phyloP scores from a whole-genome alignment of 1,140 invertebrate genomes.

The Pectinophora gossypiella region DNA sequence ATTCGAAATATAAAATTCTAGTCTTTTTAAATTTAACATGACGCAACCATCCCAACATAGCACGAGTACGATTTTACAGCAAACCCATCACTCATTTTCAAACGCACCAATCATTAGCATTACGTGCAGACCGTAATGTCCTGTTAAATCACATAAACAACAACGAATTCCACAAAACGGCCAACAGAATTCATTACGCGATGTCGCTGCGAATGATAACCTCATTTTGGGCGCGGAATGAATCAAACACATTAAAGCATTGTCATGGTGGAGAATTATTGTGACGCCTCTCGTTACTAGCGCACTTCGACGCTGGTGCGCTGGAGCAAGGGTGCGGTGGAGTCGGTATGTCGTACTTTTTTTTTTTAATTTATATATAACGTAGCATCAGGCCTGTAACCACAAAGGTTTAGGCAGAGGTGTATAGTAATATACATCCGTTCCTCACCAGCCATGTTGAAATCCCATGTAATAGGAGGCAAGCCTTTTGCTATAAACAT shows the following conservation, averaged over 20 bases:
- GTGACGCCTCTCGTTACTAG: slow-evolving; percentile 63
- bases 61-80: too few relatives aligned
- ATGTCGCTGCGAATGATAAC: slow-evolving; percentile 64
- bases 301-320: slow-evolving; percentile 46
- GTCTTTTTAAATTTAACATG: too few relatives aligned
- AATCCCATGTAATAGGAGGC: too few relatives aligned
- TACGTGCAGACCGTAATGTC: neutral
- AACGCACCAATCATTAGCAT: slow-evolving; percentile 1
- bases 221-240: slow-evolving; percentile 64
- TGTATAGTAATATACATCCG: too few relatives aligned
- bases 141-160: slow-evolving; percentile 4
- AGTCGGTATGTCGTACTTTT: slow-evolving; percentile 17
- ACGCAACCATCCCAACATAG: too few relatives aligned
- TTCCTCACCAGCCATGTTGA: too few relatives aligned
- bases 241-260: slow-evolving; percentile 72
- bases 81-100: neutral
- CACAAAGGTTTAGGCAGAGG: too few relatives aligned
- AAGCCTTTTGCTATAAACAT: too few relatives aligned
- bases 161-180: neutral
- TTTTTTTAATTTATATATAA: too few relatives aligned
- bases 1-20: too few relatives aligned
- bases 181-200: slow-evolving; percentile 48
- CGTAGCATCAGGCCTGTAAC: too few relatives aligned
- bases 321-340: slow-evolving; percentile 16
- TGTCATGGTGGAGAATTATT: slow-evolving; percentile 69